Percentiles rank a stretch among this genome's conserved stretches.
These are phyloP conservation scores for Periophthalmodon schlosseri DNA, from an alignment of 2,113 vertebrate species.

Conservation along the genomic window DNA sequence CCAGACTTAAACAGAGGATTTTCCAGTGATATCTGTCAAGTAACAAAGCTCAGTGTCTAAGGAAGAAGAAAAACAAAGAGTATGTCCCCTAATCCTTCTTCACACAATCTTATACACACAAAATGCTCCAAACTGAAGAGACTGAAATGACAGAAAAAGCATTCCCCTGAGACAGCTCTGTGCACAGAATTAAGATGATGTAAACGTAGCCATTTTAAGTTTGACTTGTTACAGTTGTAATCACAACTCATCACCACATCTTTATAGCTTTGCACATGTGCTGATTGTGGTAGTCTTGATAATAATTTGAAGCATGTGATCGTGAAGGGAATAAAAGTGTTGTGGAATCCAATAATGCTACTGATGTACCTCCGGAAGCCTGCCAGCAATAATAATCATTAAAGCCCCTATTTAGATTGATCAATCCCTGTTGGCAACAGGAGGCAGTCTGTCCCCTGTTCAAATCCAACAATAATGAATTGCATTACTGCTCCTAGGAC, in stretches of 20 bases:
- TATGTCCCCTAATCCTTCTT: too few relatives aligned
- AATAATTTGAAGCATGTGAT: background rate
- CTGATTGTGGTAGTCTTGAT: background rate
- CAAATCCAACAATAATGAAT: slow-evolving; percentile 7
- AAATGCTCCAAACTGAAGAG: background rate
- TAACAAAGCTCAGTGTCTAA: too few relatives aligned
- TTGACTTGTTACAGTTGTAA: background rate
- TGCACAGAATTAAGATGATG: background rate
- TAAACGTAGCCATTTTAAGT: background rate
- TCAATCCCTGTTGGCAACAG: slow-evolving; percentile 6
- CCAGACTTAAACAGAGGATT: too few relatives aligned
- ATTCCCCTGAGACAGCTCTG: background rate
- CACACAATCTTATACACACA: too few relatives aligned
- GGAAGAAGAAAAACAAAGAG: too few relatives aligned
- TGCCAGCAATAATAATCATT: slow-evolving; percentile 26
- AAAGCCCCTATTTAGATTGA: slow-evolving; percentile 3
- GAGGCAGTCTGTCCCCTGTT: slow-evolving; percentile 7
- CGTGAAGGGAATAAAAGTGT: background rate
- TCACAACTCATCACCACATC: background rate
- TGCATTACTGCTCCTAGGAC: slow-evolving; percentile 21
- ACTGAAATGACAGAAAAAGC: background rate
- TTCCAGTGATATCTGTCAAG: too few relatives aligned
- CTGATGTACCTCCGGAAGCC: slow-evolving; percentile 12
- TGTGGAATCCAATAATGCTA: slow-evolving; percentile 1
- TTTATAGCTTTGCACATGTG: background rate